Conservation (phyloP, 1,140 invertebrate genomes). For the Proales similis region DNA sequence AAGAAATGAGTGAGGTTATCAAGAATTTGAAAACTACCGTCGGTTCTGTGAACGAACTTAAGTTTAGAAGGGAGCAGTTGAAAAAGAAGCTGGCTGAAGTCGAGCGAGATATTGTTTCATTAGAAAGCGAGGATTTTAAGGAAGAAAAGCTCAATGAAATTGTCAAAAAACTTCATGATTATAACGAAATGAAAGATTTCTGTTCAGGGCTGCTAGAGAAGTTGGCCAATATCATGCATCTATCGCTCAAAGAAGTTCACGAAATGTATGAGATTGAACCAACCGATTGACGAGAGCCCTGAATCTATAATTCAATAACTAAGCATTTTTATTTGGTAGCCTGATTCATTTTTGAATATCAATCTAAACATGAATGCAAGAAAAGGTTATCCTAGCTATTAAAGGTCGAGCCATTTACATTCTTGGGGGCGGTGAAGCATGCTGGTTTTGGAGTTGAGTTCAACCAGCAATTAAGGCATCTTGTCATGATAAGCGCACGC, state of each 20-base stretch:
- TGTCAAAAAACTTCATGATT: constrained; percentile 8
- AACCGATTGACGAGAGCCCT: neutral
- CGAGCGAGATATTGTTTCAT: neutral
- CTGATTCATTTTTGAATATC: constrained; percentile 15
- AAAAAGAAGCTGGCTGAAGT: constrained; percentile 9
- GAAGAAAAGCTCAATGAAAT: constrained; percentile 12
- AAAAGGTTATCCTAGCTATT: constrained; percentile 9
- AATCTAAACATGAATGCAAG: constrained; percentile 1
- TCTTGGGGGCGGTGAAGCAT: neutral
- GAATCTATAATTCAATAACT: neutral
- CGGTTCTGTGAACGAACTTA: no score
- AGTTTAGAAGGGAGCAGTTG: no score
- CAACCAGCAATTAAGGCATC: neutral
- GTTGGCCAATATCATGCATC: constrained; percentile 12
- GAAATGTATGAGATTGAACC: constrained; percentile 16
- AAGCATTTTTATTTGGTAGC: constrained; percentile 3
- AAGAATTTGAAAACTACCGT: no score
- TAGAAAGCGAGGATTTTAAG: neutral
- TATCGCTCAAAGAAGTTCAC: constrained; percentile 33
- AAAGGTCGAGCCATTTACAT: neutral
- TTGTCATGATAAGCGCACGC: constrained; percentile 8
- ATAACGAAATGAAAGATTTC: constrained; percentile 28
- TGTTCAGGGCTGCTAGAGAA: constrained; percentile 10
- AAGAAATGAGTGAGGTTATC: no score
- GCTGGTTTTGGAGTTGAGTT: neutral